These are phyloP conservation scores for Dunckerocampus dactyliophorus DNA, from an alignment of 2,113 vertebrate genomes.

Conservation along the genomic window DNA sequence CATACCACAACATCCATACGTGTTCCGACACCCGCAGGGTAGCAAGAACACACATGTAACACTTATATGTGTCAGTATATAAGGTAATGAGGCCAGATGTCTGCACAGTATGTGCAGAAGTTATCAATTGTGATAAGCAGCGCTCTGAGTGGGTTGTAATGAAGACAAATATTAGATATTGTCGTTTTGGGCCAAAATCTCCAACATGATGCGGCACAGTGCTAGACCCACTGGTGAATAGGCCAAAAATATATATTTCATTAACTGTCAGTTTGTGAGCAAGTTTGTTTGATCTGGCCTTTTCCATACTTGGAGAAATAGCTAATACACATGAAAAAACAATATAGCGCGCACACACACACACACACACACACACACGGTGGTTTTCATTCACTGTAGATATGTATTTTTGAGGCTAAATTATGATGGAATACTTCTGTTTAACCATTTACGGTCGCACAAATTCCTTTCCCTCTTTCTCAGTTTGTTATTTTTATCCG, in stretches of 20 bases:
- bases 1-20: neutral
- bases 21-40: neutral
- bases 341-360: neutral
- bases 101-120: no score
- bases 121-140: no score
- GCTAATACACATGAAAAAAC: neutral
- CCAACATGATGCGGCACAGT: neutral
- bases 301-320: neutral
- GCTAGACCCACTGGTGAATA: neutral
- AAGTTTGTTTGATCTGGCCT: neutral
- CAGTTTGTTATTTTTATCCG: constrained; percentile 40
- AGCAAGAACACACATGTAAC: neutral
- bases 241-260: neutral
- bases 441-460: constrained; percentile 50
- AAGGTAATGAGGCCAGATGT: neutral
- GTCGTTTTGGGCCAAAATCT: no score
- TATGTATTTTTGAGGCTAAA: constrained; percentile 45
- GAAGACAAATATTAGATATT: no score
- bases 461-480: constrained; percentile 36
- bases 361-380: constrained; percentile 5
- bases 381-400: constrained; percentile 44
- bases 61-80: neutral
- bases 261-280: neutral
- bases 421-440: constrained; percentile 55
- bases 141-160: no score